Evolutionary conservation across 2,113 vertebrate genomes (phyloP).

Genomic region (Centropus unirufus): DNA sequence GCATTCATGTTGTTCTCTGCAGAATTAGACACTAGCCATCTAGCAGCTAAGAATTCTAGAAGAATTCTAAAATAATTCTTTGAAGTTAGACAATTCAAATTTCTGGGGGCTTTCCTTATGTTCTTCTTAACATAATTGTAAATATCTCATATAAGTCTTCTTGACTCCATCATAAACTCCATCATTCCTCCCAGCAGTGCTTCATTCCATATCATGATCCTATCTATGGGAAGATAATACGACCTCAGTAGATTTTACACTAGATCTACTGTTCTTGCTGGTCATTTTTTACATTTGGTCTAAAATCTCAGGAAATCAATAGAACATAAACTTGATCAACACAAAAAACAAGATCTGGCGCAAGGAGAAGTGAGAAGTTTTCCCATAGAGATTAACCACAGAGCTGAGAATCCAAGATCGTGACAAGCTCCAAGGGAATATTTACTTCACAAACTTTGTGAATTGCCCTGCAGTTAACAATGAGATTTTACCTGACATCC

Average conservation of each 20-base stretch:
- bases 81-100: background rate
- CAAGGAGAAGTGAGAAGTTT: background rate
- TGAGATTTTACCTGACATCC: background rate
- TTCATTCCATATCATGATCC: background rate
- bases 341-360: background rate
- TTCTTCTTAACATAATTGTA: background rate
- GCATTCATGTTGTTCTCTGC: background rate
- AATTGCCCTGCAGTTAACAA: background rate
- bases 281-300: background rate
- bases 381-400: background rate
- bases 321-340: background rate
- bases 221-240: background rate
- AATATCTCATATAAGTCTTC: background rate
- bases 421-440: background rate
- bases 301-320: background rate
- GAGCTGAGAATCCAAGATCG: background rate
- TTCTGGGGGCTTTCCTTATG: background rate
- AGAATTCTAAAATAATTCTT: background rate
- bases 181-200: background rate
- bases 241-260: background rate
- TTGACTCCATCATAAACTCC: background rate
- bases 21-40: background rate
- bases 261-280: background rate
- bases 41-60: background rate
- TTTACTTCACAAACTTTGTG: background rate